Evolutionary conservation across 1,140 invertebrate species (phyloP), one percentile per base, ranked within the genome.

Genomic region (Calycopis cecrops): DNA sequence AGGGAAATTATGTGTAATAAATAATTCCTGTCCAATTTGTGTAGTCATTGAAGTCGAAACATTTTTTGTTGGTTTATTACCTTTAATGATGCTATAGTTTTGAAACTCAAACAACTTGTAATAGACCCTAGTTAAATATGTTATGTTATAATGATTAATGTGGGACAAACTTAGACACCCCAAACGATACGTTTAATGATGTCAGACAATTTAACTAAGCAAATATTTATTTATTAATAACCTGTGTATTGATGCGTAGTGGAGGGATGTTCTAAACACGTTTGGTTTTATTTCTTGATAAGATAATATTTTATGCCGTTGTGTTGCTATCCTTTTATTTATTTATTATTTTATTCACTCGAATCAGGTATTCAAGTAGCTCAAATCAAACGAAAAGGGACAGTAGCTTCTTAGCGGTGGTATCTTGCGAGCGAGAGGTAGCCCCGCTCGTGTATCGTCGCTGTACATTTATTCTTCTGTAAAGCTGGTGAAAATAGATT

Each of bases 151-250:
- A 44, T 44, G 40, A 44, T 44, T 44, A 17, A 44, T 44, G 40
- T 44, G 40, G 8, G 35, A 38, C 17, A 52, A 50, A 35, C 34
- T 51, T 51, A 28, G 42, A 54, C 52, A 47, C 52, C 52, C 40
- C 21, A 51, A 54, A 33, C 34, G 52, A 54, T 44, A 9, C 16
- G 40, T 42, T 59, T 83, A 81, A 79, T 73, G 71, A 67, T 67
- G 66, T 72, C 76, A 76, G 76, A 80, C 74, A 80, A 81, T 81
- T 75, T 79, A 71, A 70, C 73, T 50, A 16, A 35, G 12, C 12
- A 50, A 50, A 35, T 35, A 35, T 33, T 35, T 42, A 16, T 42
- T 12, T 16, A 16, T 7, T 42, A 16, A 12, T 14, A 42, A 17
- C 12, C 40, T 42, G 12, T 12, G 8, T 40, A n/a, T 40, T 40